A percentile compares a stretch with the other conserved stretches of the same genome.
phyloP scores from a whole-genome alignment of 2,888 invertebrate species.

The Nebria salina region DNA sequence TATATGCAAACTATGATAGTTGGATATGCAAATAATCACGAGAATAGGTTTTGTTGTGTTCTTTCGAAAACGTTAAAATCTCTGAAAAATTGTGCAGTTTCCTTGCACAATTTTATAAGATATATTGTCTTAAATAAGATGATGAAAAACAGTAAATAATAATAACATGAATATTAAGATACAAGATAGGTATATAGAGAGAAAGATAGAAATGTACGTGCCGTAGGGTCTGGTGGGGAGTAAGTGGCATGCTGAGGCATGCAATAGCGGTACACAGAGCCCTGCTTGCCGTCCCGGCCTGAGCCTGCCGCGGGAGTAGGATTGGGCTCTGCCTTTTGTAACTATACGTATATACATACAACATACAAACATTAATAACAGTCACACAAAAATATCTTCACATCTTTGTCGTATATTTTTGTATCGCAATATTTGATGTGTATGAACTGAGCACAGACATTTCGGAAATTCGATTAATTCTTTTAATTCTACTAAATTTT shows the following conservation, averaged over 20 bases:
- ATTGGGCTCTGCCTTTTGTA: constrained; percentile 63
- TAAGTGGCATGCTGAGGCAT: constrained; percentile 71
- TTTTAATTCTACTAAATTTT: not conserved
- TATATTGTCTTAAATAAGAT: not conserved
- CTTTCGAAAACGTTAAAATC: too few relatives aligned
- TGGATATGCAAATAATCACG: too few relatives aligned
- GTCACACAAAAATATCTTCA: constrained; percentile 26
- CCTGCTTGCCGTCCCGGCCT: constrained; percentile 62
- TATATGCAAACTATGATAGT: too few relatives aligned
- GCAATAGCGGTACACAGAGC: constrained; percentile 68
- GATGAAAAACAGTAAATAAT: not conserved
- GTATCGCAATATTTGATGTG: not conserved
- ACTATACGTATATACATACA: constrained; percentile 58
- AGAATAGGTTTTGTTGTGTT: too few relatives aligned
- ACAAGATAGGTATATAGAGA: constrained; percentile 34
- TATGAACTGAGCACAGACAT: not conserved
- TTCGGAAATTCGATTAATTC: not conserved
- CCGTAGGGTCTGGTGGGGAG: constrained; percentile 70
- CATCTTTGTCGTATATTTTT: not conserved
- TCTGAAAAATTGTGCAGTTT: not conserved
- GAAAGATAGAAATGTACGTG: constrained; percentile 62
- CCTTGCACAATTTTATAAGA: not conserved
- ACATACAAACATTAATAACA: constrained; percentile 41
- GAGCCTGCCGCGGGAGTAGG: constrained; percentile 60
- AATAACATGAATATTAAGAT: not conserved